Conservation (phyloP, 2,113 vertebrate species). For the Symphodus melops region DNA sequence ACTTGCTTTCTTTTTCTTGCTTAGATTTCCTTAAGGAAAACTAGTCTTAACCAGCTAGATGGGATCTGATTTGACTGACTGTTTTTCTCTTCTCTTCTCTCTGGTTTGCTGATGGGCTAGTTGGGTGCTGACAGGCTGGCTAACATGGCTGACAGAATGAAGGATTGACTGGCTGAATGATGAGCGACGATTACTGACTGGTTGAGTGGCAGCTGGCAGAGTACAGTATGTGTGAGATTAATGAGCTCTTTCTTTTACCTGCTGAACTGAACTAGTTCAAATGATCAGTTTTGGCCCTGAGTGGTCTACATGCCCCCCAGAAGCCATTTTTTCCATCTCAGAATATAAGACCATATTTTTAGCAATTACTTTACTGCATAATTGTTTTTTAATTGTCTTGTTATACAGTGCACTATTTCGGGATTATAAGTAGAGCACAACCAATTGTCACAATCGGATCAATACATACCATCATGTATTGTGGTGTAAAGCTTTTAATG, state of each 20-base stretch:
- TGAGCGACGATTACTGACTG: constrained; percentile 62
- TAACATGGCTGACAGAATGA: constrained; percentile 66
- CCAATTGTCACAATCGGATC: no score
- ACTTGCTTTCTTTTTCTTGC: constrained; percentile 64
- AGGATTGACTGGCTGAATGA: constrained; percentile 63
- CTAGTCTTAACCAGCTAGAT: constrained; percentile 69
- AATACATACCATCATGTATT: no score
- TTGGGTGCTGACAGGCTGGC: constrained; percentile 68
- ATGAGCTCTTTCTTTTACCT: constrained; percentile 64
- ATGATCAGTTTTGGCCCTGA: constrained; percentile 19
- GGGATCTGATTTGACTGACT: constrained; percentile 62
- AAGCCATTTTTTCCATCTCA: not conserved
- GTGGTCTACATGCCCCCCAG: constrained; percentile 31
- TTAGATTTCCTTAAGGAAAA: constrained; percentile 81
- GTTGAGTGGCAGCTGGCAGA: constrained; percentile 68
- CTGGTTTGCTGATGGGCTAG: constrained; percentile 64
- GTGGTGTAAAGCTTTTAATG: no score
- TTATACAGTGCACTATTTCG: no score
- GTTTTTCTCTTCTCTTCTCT: constrained; percentile 18
- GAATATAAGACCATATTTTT: no score
- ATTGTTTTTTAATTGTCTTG: no score
- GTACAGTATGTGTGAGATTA: constrained; percentile 46
- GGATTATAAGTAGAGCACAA: no score
- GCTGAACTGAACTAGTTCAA: constrained; percentile 47
- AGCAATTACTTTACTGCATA: no score